Base-by-base conservation (phyloP, 2,113 vertebrate species). In the Pimephales promelas region DNA sequence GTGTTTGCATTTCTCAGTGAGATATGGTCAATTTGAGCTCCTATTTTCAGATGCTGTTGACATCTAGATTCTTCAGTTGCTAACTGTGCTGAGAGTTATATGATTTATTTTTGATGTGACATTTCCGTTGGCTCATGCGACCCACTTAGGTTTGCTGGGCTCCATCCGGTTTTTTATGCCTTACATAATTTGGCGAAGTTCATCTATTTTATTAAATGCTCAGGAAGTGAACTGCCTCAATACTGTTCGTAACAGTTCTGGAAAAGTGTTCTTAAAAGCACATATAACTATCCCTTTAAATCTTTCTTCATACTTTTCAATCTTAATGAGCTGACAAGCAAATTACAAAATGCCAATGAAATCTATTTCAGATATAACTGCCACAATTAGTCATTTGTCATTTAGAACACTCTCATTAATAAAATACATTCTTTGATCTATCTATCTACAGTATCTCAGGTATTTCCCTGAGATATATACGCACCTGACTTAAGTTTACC, bases 1-100 rank as follows among this genome's bases (percentile, higher is more conserved):
- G 57, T 45, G 24, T 79, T 79, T 79, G 36, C n/a, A 79, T 61
- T 79, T 79, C 76, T 62, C 76, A 43, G 11, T 62, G 76, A 45
- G 20, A 47, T 79, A 79, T 62, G 24, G 76, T 57, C 57, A 43
- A 31, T 61, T 28, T 24, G 13, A 57, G 31, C 11, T 24, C 52
- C 74, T 57, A 16, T 77, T 34, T 40, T 75, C 18, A 34, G n/a
- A 47, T 6, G 47, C 49, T 56, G 47, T 36, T 79, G 56, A 40
- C 76, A 79, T 18, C 16, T 31, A 20, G 18, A 79, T 79, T 62
- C 24, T 61, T 62, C 10, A n/a, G 34, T 24, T 77, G 31, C 31
- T 77, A 59, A 40, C 54, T 59, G 10, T 56, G 74, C 52, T 57
- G 31, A 75, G 2, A 40, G 52, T 57, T 40, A 56, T 40, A 2